These are phyloP conservation scores for Andrena minutula DNA, from an alignment of 2,888 invertebrate species.

Conservation along the genomic window DNA sequence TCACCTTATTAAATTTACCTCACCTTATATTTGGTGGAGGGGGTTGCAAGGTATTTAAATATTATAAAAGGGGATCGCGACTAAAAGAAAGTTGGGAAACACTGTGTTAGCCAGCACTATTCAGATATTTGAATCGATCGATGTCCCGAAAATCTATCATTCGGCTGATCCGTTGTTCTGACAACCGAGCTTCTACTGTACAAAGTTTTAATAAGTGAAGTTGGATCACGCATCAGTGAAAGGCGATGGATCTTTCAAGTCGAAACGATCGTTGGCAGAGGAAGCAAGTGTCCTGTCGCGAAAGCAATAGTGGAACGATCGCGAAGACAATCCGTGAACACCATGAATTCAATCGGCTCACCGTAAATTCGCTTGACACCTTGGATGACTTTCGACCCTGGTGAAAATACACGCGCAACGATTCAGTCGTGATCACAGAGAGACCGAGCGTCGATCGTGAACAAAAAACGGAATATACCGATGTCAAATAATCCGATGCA, in stretches of 20 bases:
- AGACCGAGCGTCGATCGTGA: not conserved
- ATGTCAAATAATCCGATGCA: constrained; percentile 29
- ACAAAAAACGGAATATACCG: constrained; percentile 28
- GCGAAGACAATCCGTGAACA: not conserved
- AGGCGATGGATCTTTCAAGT: not conserved
- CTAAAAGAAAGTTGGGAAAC: too few relatives aligned
- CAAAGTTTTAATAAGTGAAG: too few relatives aligned
- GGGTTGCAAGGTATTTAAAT: too few relatives aligned
- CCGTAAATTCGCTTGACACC: constrained; percentile 9
- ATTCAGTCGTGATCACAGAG: constrained; percentile 28
- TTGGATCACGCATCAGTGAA: not conserved
- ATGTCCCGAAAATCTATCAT: too few relatives aligned
- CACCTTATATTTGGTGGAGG: too few relatives aligned
- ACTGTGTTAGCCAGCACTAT: too few relatives aligned
- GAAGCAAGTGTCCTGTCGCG: not conserved
- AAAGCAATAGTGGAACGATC: not conserved
- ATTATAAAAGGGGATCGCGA: too few relatives aligned
- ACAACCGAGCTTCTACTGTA: too few relatives aligned
- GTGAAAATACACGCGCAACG: constrained; percentile 27
- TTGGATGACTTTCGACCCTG: constrained; percentile 15
- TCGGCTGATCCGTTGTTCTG: too few relatives aligned
- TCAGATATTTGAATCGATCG: too few relatives aligned
- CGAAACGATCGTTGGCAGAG: not conserved
- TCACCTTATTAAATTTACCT: too few relatives aligned
- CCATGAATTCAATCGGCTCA: constrained; percentile 27